These are phyloP conservation scores for Rhabdomys dilectus DNA, from an alignment of 2,113 vertebrate species.

Conservation along the genomic window DNA sequence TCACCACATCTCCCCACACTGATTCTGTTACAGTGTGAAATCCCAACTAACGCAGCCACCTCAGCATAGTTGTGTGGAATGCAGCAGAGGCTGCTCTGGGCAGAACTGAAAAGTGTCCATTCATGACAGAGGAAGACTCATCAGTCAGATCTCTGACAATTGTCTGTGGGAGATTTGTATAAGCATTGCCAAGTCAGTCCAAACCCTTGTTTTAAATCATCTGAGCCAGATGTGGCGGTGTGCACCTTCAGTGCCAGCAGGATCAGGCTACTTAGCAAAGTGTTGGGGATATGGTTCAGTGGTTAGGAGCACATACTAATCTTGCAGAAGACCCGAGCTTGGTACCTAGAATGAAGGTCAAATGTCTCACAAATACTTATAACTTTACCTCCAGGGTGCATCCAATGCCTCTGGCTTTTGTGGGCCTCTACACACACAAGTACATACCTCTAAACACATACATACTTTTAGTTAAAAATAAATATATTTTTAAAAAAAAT, in stretches of 20 bases:
- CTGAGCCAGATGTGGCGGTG: neutral
- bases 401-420: neutral
- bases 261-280: neutral
- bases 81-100: neutral
- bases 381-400: neutral
- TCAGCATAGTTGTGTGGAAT: neutral
- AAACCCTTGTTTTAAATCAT: neutral
- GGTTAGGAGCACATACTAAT: neutral
- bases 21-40: neutral
- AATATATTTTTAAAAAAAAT: neutral
- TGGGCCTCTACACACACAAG: neutral
- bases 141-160: neutral
- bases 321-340: neutral
- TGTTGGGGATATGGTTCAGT: neutral
- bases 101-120: neutral
- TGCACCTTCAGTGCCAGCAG: neutral
- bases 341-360: neutral
- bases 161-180: neutral
- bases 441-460: neutral
- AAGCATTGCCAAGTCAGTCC: neutral
- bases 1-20: too few species aligned
- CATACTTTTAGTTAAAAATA: neutral
- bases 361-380: too few species aligned
- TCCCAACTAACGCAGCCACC: neutral
- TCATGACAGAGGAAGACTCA: neutral